These are phyloP conservation scores for Notolabrus celidotus DNA, from an alignment of 2,797 vertebrate genomes.

Conservation along the genomic window DNA sequence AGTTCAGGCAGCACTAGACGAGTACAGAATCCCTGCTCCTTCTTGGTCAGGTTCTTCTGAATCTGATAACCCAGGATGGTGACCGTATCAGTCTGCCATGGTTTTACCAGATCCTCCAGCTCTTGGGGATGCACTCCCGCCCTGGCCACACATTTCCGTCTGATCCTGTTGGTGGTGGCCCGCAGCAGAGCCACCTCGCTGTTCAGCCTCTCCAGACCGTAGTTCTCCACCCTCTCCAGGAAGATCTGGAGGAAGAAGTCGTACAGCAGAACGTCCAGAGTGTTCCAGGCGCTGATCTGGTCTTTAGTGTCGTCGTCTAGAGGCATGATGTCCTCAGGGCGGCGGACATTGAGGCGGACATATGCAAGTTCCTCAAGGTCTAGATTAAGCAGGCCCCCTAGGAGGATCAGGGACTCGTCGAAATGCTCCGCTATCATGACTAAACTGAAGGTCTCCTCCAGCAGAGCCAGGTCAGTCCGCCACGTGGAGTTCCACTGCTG, in stretches of 20 bases:
- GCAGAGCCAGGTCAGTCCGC: conserved; percentile 35
- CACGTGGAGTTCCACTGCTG: conserved; percentile 38
- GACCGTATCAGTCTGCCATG: conserved; percentile 40
- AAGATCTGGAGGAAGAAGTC: conserved; percentile 62
- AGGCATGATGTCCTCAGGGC: background rate
- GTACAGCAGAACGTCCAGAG: conserved; percentile 49
- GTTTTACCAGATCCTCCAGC: conserved; percentile 40
- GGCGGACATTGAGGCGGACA: conserved; percentile 46
- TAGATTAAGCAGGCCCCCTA: conserved; percentile 49
- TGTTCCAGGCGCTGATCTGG: conserved; percentile 51
- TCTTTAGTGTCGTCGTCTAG: conserved; percentile 19
- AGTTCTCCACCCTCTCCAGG: conserved; percentile 50
- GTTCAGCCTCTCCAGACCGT: conserved; percentile 54
- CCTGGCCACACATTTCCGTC: conserved; percentile 41
- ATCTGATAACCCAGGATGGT: conserved; percentile 64
- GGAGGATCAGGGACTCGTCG: conserved; percentile 66
- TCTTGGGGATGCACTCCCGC: conserved; percentile 38
- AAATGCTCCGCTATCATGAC: conserved; percentile 74
- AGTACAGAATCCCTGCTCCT: conserved; percentile 57
- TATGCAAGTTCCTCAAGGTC: conserved; percentile 58
- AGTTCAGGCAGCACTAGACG: conserved; percentile 67
- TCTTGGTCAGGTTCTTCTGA: conserved; percentile 44
- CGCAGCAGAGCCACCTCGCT: conserved; percentile 46
- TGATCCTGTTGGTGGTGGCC: conserved; percentile 28
- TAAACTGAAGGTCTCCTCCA: conserved; percentile 65